Evolutionary conservation across 2,797 vertebrate genomes (phyloP).

Genomic region (Rhyacichthys aspro): DNA sequence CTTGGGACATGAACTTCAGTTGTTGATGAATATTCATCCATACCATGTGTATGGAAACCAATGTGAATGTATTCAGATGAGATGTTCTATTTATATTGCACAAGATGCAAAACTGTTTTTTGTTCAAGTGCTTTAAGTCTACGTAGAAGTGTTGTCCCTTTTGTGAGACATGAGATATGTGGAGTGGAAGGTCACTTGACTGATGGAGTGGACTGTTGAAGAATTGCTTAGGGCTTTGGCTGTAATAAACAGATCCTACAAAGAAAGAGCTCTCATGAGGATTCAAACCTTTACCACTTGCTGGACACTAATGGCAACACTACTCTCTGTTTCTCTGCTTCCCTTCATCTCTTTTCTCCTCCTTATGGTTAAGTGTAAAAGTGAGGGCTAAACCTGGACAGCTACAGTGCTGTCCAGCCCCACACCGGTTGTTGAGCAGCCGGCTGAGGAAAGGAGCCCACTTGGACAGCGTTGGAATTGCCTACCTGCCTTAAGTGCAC

Average conservation of each 20-base stretch:
- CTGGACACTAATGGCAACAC: constrained; percentile 45
- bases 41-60: constrained; percentile 65
- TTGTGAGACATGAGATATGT: constrained; percentile 57
- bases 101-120: constrained; percentile 64
- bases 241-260: constrained; percentile 13
- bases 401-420: constrained; percentile 38
- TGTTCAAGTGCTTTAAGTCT: constrained; percentile 73
- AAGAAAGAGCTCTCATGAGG: constrained; percentile 30
- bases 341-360: constrained; percentile 31
- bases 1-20: constrained; percentile 59
- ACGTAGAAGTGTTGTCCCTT: constrained; percentile 60
- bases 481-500: constrained; percentile 81
- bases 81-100: constrained; percentile 70
- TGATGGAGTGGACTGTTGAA: constrained; percentile 24
- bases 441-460: constrained; percentile 31
- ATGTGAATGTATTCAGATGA: constrained; percentile 79
- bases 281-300: constrained; percentile 48
- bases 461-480: constrained; percentile 65
- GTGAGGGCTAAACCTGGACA: constrained; percentile 63
- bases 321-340: constrained; percentile 18
- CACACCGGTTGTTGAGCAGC: constrained; percentile 25
- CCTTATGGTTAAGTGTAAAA: constrained; percentile 51
- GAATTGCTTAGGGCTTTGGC: constrained; percentile 36
- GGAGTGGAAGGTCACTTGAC: constrained; percentile 26
- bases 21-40: constrained; percentile 50